Base-by-base conservation (phyloP, 1,140 invertebrate species). In the Polypedilum vanderplanki region DNA sequence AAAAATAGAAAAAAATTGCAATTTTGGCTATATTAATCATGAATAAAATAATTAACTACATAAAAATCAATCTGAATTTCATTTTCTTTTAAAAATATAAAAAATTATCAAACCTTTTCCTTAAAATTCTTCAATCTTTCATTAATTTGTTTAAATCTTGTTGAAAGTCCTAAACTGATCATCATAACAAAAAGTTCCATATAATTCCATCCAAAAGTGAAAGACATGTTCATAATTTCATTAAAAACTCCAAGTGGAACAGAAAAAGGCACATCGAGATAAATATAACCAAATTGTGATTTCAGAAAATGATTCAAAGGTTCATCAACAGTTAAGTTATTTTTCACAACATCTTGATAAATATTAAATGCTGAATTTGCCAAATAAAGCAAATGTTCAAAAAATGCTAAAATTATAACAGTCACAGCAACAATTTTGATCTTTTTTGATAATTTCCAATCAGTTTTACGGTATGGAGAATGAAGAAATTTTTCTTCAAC, bases 101-200 rank as follows among this genome's bases (percentile, higher is more conserved):
- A n/a, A n/a, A n/a, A n/a, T 33, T 33, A 3, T 33, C 24, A 33
- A 33, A 33, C 24, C 41, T 46, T 67, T 3, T 8, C 64, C n/a
- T 67, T 17, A 79, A 17, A 77, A 22, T 80, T 79, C 77, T 84
- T 76, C 41, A 87, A 78, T 73, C 83, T 79, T 73, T 79, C 77
- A 77, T 87, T 85, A 40, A 91, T 79, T 77, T 88, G 86, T 57
- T 84, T 83, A 77, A 90, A 90, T 70, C 88, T 83, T 17, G 86
- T 86, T 0, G 87, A 81, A 15, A 91, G 76, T 2, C 88, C 88
- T 73, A 88, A 81, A 75, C 90, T 90, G 15, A 90, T 82, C 7
- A 90, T 78, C 74, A 91, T 90, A 10, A 91, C 86, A 76, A 91
- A 88, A 7, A 90, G 79, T 78, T 91, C 90, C 80, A 89, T 87